Evolutionary conservation across 2,113 vertebrate species (phyloP).

Genomic region (Amazona guildingii): DNA sequence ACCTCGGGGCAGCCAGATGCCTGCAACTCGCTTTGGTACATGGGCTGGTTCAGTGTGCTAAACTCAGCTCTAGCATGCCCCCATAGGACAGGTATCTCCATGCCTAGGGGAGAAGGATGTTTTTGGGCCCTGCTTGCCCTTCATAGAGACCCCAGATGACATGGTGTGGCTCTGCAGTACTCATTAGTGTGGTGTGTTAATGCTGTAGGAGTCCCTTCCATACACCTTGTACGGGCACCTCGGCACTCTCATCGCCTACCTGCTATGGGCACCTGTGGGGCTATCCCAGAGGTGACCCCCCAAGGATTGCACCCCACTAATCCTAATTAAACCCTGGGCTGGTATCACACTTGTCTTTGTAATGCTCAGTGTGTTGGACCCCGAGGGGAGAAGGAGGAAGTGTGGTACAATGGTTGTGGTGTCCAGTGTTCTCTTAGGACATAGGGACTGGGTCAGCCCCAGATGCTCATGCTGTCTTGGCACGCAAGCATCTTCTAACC

Average conservation of each 20-base stretch:
- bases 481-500: not conserved
- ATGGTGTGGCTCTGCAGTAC: not conserved
- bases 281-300: not conserved
- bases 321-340: not conserved
- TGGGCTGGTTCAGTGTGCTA: not conserved
- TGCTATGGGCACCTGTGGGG: fast-evolving
- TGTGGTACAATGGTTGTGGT: not conserved
- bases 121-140: not conserved
- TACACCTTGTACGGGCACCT: not conserved
- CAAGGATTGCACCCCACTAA: not conserved
- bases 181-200: fast-evolving
- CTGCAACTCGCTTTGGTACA: not conserved
- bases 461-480: fast-evolving
- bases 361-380: not conserved
- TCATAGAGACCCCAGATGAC: not conserved
- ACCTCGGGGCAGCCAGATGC: not conserved
- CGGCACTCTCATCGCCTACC: not conserved
- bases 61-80: not conserved
- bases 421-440: not conserved
- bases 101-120: not conserved
- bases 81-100: not conserved
- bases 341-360: not conserved
- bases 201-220: not conserved
- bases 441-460: not conserved
- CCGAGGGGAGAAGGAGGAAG: not conserved